A percentile compares a stretch with the other conserved stretches of the same genome.
Conservation (phyloP, 2,113 vertebrate genomes). For the Erythrocercus mccallii region DNA sequence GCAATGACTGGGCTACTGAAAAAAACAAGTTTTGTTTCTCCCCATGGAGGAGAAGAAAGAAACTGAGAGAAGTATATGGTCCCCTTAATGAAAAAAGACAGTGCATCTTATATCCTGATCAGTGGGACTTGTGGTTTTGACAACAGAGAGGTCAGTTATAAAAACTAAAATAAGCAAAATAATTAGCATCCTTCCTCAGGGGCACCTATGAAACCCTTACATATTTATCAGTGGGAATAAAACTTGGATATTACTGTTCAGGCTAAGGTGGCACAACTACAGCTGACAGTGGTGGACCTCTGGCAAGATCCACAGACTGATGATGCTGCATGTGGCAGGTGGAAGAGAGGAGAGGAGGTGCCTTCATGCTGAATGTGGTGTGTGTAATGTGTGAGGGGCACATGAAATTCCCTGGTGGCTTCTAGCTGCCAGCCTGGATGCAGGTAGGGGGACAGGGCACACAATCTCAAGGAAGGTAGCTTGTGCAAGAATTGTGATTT, state of each 20-base stretch:
- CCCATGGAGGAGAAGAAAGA: conserved; percentile 7
- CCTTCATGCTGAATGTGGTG: not conserved
- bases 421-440: not conserved
- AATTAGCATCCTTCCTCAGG: not conserved
- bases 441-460: not conserved
- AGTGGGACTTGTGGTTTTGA: not conserved
- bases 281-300: not conserved
- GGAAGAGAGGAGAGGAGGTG: not conserved
- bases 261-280: not conserved
- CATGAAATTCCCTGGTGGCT: not conserved
- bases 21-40: conserved; percentile 6
- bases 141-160: not conserved
- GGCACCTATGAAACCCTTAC: not conserved
- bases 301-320: not conserved
- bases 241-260: not conserved
- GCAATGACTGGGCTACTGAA: not conserved
- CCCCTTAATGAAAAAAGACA: not conserved
- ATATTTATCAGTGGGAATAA: not conserved
- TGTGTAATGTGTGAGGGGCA: not conserved
- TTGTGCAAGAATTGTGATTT: not conserved
- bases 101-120: not conserved
- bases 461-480: not conserved
- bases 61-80: not conserved
- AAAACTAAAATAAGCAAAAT: not conserved
- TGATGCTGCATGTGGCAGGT: not conserved